Percentiles rank a stretch among this genome's conserved stretches.
These are phyloP conservation scores for Pterocles orientalis DNA, from an alignment of 2,113 vertebrate species.

Conservation along the genomic window DNA sequence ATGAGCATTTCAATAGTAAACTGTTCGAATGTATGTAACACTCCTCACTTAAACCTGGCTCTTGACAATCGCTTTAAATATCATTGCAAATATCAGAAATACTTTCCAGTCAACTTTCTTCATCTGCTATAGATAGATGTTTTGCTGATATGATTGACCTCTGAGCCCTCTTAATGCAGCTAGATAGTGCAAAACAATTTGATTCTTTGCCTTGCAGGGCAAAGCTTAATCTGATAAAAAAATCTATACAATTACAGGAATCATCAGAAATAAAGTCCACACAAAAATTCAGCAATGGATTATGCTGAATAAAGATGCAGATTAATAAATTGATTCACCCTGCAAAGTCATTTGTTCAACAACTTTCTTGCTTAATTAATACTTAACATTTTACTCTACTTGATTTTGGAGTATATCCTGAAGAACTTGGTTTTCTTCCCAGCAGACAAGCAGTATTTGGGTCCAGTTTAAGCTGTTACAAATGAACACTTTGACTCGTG, in stretches of 20 bases:
- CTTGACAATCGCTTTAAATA: conserved; percentile 54
- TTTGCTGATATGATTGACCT: conserved; percentile 66
- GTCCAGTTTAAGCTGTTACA: neutral
- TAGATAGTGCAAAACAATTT: conserved; percentile 62
- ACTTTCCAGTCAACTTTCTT: conserved; percentile 39
- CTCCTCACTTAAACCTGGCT: neutral
- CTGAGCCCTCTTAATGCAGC: conserved; percentile 33
- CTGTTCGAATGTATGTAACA: neutral
- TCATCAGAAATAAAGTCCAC: conserved; percentile 32
- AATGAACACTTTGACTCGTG: neutral
- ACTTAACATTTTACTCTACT: neutral
- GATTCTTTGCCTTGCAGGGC: conserved; percentile 47
- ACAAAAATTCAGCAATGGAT: conserved; percentile 25
- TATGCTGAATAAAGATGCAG: neutral
- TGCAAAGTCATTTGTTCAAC: neutral
- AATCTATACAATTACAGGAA: conserved; percentile 49
- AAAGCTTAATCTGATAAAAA: conserved; percentile 65
- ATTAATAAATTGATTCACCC: conserved; percentile 1
- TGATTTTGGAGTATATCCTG: neutral
- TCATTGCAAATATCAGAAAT: conserved; percentile 47
- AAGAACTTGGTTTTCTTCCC: neutral
- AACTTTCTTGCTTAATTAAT: neutral
- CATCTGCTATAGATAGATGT: neutral
- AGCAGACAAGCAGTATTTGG: neutral
- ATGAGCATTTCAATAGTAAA: neutral